Percentiles rank a stretch among this genome's conserved stretches.
Evolutionary conservation across 2,888 invertebrate species (phyloP).

Genomic region (Margaritifera margaritifera): DNA sequence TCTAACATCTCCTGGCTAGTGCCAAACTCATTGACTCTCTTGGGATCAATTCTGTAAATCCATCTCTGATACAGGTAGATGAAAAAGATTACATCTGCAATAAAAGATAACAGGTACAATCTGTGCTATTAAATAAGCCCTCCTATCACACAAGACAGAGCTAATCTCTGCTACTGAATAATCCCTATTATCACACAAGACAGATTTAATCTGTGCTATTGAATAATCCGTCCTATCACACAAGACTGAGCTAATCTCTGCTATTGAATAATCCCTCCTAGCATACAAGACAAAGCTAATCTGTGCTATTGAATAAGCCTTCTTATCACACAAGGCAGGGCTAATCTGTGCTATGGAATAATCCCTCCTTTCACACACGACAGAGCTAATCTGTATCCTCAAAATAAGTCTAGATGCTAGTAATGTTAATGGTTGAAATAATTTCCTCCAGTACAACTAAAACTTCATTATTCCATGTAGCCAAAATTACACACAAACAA

Average conservation of each 20-base stretch:
- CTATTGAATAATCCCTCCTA: not conserved
- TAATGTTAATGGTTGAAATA: too few relatives aligned
- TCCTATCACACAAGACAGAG: too few relatives aligned
- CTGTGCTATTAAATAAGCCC: not conserved
- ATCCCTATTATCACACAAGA: too few relatives aligned
- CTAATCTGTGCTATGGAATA: not conserved
- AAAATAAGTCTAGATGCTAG: too few relatives aligned
- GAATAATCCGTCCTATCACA: too few relatives aligned
- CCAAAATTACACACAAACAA: too few relatives aligned
- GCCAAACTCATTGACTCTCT: slow-evolving; percentile 98
- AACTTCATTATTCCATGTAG: too few relatives aligned
- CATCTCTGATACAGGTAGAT: slow-evolving; percentile 99
- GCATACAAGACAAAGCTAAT: too few relatives aligned
- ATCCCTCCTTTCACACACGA: too few relatives aligned
- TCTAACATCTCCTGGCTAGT: slow-evolving; percentile 92
- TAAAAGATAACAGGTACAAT: slow-evolving; percentile 4
- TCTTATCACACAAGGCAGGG: too few relatives aligned
- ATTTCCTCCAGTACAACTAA: too few relatives aligned
- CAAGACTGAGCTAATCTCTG: not conserved
- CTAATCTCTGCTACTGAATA: not conserved
- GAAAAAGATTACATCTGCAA: slow-evolving; percentile 95
- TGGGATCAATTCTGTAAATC: slow-evolving; percentile 97
- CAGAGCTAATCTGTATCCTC: too few relatives aligned
- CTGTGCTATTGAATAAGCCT: not conserved
- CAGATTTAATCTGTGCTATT: not conserved